Percentiles rank a stretch among this genome's conserved stretches.
These are phyloP conservation scores for Balanococcus diminutus DNA, from an alignment of 2,888 invertebrate genomes.

Conservation along the genomic window DNA sequence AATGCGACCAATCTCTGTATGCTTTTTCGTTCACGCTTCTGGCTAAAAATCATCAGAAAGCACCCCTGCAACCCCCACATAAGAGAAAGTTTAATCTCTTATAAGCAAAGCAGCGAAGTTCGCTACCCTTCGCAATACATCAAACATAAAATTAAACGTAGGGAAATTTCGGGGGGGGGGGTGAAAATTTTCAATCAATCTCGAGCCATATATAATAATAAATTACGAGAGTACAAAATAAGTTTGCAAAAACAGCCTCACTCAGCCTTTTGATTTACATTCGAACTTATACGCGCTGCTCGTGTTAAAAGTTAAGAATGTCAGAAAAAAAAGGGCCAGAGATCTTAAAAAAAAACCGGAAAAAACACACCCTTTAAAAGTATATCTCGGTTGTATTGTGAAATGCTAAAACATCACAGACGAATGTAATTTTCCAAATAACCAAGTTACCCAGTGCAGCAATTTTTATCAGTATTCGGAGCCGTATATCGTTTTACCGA, in stretches of 20 bases:
- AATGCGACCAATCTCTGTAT: no score
- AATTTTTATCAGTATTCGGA: slow-evolving; percentile 21
- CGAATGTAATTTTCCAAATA: slow-evolving; percentile 39
- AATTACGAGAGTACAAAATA: background rate
- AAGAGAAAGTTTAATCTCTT: background rate
- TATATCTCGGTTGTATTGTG: background rate
- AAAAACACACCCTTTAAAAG: background rate
- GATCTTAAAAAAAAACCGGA: background rate
- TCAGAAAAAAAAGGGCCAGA: background rate
- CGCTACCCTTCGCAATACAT: background rate
- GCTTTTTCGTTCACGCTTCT: no score
- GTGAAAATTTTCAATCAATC: background rate
- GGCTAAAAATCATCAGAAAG: no score
- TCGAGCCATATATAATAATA: background rate
- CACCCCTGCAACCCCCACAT: no score
- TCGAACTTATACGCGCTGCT: background rate
- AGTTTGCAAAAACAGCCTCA: background rate
- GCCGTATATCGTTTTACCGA: background rate
- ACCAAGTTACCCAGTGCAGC: slow-evolving; percentile 30
- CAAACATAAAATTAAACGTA: background rate
- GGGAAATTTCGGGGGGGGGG: background rate
- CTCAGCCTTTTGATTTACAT: slow-evolving; percentile 5
- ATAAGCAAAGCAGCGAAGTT: background rate
- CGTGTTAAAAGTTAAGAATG: background rate
- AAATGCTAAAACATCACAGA: slow-evolving; percentile 25